These are phyloP conservation scores for Therioaphis trifolii DNA, from an alignment of 2,888 invertebrate species.

Conservation along the genomic window DNA sequence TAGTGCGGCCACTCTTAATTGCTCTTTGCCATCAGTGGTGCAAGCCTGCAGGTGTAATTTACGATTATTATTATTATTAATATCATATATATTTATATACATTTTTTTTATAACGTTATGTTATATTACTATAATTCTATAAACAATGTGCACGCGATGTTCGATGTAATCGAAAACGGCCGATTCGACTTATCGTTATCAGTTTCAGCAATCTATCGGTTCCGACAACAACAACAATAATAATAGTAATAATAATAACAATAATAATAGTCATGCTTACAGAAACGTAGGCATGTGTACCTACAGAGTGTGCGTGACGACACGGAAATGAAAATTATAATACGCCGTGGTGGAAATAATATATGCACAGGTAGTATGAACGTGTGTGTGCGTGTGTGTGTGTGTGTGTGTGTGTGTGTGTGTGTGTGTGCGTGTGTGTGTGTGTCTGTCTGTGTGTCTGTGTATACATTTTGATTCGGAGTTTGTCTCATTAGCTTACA, in stretches of 20 bases:
- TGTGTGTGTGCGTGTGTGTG: too few species aligned
- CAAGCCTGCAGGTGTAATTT: not conserved
- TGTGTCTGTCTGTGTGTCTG: not conserved
- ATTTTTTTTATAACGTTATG: too few species aligned
- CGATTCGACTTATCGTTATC: not conserved
- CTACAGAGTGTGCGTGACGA: slow-evolving; percentile 10
- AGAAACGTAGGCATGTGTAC: not conserved
- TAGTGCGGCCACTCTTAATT: slow-evolving; percentile 12
- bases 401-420: not conserved
- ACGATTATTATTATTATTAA: slow-evolving; percentile 22
- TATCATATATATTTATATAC: not conserved
- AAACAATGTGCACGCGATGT: not conserved
- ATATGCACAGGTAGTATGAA: not conserved
- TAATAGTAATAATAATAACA: not conserved
- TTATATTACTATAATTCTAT: not conserved
- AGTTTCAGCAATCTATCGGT: slow-evolving; percentile 18
- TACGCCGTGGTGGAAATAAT: not conserved
- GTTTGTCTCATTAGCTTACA: too few species aligned
- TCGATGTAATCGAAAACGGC: not conserved
- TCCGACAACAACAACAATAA: not conserved
- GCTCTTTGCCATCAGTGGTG: not conserved
- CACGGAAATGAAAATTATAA: slow-evolving; percentile 42
- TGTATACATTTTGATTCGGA: too few species aligned
- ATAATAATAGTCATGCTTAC: not conserved
- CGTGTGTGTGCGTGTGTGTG: not conserved